Evolutionary conservation across 2,113 vertebrate genomes (phyloP).

Genomic region (Ia io): DNA sequence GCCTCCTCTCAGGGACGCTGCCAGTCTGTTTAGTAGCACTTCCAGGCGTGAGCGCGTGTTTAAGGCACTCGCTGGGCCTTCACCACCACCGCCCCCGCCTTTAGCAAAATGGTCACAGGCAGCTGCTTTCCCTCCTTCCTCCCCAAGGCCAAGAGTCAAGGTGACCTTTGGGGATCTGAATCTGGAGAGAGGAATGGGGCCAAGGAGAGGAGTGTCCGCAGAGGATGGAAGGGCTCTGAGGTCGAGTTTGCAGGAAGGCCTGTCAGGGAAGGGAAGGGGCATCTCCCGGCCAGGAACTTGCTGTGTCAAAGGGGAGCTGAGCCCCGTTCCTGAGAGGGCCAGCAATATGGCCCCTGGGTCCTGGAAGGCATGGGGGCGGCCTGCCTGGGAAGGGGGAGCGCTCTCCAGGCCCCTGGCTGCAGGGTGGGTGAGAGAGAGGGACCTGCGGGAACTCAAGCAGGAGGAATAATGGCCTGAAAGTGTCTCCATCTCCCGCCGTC

Average conservation of each 20-base stretch:
- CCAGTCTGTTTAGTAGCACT: neutral
- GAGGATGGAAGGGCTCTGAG: neutral
- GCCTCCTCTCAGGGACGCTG: neutral
- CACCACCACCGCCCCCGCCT: fast-evolving
- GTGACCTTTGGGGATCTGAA: neutral
- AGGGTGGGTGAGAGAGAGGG: neutral
- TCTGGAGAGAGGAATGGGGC: neutral
- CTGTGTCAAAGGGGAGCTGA: neutral
- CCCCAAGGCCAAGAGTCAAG: neutral
- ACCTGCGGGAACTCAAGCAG: neutral
- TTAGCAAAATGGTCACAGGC: neutral
- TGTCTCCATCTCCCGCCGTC: no score
- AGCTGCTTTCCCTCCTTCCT: neutral
- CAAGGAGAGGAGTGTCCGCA: neutral
- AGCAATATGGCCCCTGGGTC: neutral
- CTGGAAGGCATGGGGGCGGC: neutral
- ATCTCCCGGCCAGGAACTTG: fast-evolving
- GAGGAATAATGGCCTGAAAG: neutral
- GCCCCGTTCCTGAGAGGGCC: neutral
- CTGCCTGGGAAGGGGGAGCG: neutral
- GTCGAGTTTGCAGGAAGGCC: neutral
- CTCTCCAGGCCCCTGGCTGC: neutral
- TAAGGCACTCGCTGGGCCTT: fast-evolving
- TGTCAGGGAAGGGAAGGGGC: no score
- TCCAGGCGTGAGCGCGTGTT: neutral